These are phyloP conservation scores for Phylloscopus collybita DNA, from an alignment of 2,797 vertebrate species.

Conservation along the genomic window DNA sequence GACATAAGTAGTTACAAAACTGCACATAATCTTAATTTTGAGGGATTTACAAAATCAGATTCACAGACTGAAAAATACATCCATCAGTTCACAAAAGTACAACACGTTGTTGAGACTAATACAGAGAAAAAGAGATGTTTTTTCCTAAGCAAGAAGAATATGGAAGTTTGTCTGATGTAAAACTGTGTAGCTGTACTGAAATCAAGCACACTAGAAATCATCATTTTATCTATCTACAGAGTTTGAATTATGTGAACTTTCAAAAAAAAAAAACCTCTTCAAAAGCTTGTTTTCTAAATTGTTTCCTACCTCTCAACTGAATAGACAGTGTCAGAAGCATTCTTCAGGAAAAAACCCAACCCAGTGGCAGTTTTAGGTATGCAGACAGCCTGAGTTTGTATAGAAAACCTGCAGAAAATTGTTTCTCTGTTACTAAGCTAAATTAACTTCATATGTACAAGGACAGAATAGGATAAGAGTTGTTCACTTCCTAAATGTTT, in stretches of 20 bases:
- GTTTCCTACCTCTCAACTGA: not conserved
- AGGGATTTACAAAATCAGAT: slow-evolving; percentile 19
- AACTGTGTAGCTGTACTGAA: not conserved
- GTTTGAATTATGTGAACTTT: not conserved
- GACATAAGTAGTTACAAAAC: not conserved
- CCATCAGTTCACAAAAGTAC: not conserved
- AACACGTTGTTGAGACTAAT: not conserved
- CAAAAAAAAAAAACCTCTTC: not conserved
- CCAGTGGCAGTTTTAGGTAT: not conserved
- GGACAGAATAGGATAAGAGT: not conserved
- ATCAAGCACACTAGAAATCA: not conserved
- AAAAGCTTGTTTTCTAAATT: not conserved
- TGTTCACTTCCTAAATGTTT: not conserved
- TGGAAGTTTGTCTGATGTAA: not conserved
- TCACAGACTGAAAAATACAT: not conserved
- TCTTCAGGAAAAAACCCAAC: not conserved
- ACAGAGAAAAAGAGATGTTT: not conserved
- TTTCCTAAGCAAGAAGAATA: not conserved
- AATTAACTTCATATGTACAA: not conserved
- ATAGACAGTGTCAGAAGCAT: not conserved
- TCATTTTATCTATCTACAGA: not conserved
- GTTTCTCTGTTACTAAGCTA: not conserved
- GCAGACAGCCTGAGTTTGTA: not conserved
- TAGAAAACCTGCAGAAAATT: not conserved
- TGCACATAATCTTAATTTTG: slow-evolving; percentile 24